Evolutionary conservation across 2,797 vertebrate genomes (phyloP).

Genomic region (Hafferia zeledoni): DNA sequence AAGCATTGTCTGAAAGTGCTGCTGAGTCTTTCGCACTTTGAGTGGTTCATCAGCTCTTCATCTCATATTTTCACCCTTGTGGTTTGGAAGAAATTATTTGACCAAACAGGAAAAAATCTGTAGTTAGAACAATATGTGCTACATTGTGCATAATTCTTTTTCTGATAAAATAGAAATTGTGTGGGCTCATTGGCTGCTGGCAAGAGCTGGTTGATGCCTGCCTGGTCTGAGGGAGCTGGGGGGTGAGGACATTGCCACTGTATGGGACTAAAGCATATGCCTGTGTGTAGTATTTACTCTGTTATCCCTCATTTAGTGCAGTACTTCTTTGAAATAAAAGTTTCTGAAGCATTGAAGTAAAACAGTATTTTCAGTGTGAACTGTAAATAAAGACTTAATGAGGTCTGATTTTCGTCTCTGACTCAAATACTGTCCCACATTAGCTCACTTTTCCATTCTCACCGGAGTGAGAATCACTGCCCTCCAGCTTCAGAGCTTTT

Average conservation of each 20-base stretch:
- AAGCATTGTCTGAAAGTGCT: rapidly evolving
- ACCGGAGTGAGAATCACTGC: neutral
- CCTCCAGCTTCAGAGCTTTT: constrained; percentile 29
- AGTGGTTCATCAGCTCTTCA: neutral
- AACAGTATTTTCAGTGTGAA: neutral
- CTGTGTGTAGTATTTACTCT: neutral
- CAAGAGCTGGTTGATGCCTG: neutral
- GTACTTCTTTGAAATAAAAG: neutral
- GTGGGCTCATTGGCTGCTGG: neutral
- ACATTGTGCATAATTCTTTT: neutral
- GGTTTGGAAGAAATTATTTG: neutral
- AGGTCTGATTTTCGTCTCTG: constrained; percentile 42
- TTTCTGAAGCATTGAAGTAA: neutral
- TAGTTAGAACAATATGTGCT: neutral
- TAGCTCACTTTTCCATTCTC: constrained; percentile 22
- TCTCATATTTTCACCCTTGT: neutral
- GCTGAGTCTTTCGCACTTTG: neutral
- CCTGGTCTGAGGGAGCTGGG: neutral
- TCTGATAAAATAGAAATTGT: neutral
- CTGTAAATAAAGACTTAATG: constrained; percentile 44
- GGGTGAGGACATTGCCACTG: neutral
- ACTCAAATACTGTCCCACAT: constrained; percentile 16
- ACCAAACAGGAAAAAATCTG: neutral
- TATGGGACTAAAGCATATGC: neutral
- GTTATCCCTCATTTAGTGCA: neutral